Evolutionary conservation across 2,888 invertebrate genomes (phyloP).

Genomic region (Hermodice carunculata): DNA sequence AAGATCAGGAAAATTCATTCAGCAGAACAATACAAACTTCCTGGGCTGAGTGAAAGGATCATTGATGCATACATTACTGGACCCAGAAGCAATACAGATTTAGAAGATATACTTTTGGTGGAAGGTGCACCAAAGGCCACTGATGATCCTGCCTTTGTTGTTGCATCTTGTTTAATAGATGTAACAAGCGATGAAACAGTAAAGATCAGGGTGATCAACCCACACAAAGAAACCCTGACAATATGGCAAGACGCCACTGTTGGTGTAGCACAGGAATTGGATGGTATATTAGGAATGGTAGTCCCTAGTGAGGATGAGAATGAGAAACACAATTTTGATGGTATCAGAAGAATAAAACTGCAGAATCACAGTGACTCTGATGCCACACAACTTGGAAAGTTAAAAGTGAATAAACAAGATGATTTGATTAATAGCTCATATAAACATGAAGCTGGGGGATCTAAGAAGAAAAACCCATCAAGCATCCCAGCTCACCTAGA

Average conservation of each 20-base stretch:
- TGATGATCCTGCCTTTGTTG: background rate
- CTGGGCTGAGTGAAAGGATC: conserved; percentile 1
- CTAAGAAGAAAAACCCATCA: background rate
- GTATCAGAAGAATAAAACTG: too few species aligned
- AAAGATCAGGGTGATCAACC: background rate
- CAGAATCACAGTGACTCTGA: too few species aligned
- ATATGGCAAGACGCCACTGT: too few species aligned
- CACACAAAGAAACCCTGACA: background rate
- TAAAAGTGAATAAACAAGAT: too few species aligned
- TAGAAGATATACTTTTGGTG: too few species aligned
- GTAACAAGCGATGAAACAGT: background rate
- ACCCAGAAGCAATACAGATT: background rate
- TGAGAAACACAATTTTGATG: too few species aligned
- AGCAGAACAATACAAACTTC: background rate
- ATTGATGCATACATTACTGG: background rate
- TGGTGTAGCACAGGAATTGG: too few species aligned
- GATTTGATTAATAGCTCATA: too few species aligned
- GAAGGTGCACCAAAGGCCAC: too few species aligned
- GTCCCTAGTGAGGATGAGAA: too few species aligned
- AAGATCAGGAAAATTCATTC: background rate
- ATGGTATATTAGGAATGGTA: too few species aligned
- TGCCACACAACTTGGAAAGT: too few species aligned
- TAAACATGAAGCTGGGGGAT: background rate
- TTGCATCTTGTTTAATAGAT: background rate
- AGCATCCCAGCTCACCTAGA: background rate